Conservation (phyloP, 2,113 vertebrate species). For the Propithecus coquereli region DNA sequence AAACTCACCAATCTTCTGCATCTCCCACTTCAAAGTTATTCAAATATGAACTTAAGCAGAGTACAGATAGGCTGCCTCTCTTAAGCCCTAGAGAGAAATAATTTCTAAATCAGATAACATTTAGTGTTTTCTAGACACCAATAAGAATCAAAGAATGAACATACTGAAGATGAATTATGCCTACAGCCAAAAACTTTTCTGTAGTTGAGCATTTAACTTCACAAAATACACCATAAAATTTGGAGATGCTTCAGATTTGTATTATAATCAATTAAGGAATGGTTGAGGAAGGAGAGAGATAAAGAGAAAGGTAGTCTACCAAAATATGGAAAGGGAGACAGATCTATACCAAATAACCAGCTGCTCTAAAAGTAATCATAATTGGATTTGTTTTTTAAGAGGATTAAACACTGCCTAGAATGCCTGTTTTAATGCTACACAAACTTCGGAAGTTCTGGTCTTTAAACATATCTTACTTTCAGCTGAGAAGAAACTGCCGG, state of each 20-base stretch:
- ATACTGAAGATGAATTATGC: conserved; percentile 12
- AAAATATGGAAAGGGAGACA: neutral
- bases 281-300: neutral
- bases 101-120: conserved; percentile 11
- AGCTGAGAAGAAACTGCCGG: neutral
- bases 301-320: neutral
- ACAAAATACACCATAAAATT: conserved; percentile 14
- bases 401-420: conserved; percentile 21
- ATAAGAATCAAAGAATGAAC: conserved; percentile 17
- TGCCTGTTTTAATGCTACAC: neutral
- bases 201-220: neutral
- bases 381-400: neutral
- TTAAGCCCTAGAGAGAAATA: neutral
- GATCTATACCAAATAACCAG: conserved; percentile 2
- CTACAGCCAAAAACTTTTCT: neutral
- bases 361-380: conserved; percentile 9
- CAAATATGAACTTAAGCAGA: conserved; percentile 36
- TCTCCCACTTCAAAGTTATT: conserved; percentile 10
- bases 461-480: conserved; percentile 43
- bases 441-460: neutral
- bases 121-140: neutral
- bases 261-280: conserved; percentile 29
- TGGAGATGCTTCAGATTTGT: neutral
- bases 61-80: neutral
- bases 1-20: neutral